Evolutionary conservation across 53 echinoderm and acorn worm genomes (phyloP).

Genomic region (Apostichopus leukothele): DNA sequence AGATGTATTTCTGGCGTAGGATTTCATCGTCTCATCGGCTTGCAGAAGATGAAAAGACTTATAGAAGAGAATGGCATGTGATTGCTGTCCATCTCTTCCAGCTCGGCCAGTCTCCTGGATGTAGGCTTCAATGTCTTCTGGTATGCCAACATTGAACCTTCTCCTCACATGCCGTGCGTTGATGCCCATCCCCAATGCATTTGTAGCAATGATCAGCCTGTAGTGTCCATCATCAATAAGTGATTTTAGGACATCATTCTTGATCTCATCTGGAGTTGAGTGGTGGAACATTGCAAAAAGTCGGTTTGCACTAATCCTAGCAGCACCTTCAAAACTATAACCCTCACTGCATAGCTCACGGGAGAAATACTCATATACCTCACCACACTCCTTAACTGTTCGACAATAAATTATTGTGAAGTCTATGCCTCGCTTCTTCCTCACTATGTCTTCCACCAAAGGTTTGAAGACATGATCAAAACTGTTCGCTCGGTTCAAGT

Average conservation of each 20-base stretch:
- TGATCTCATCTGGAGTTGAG: slow-evolving; percentile 25
- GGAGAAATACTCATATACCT: neutral
- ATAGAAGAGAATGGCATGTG: neutral
- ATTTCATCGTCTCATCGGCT: slow-evolving; percentile 27
- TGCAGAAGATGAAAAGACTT: slow-evolving; percentile 37
- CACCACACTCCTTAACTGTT: slow-evolving; percentile 7
- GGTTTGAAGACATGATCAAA: neutral
- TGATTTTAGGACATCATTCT: neutral
- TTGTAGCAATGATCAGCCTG: slow-evolving; percentile 20
- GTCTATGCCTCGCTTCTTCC: neutral
- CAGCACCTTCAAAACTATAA: neutral
- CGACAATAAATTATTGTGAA: neutral
- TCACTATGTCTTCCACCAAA: neutral
- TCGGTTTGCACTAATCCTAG: too few relatives aligned
- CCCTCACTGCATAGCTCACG: slow-evolving; percentile 14
- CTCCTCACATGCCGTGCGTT: neutral
- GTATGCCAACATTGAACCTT: slow-evolving; percentile 19
- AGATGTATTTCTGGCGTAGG: neutral
- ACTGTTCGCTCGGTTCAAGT: neutral
- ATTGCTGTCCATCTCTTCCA: slow-evolving; percentile 74
- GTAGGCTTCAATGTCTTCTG: slow-evolving; percentile 88
- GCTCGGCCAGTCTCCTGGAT: slow-evolving; percentile 92
- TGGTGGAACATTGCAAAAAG: slow-evolving; percentile 39
- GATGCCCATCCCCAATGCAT: slow-evolving; percentile 4
- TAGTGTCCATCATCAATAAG: slow-evolving; percentile 7